Percentiles rank a stretch among this genome's conserved stretches.
phyloP scores from a whole-genome alignment of 1,140 invertebrate species.

The Leptinotarsa lineolata region DNA sequence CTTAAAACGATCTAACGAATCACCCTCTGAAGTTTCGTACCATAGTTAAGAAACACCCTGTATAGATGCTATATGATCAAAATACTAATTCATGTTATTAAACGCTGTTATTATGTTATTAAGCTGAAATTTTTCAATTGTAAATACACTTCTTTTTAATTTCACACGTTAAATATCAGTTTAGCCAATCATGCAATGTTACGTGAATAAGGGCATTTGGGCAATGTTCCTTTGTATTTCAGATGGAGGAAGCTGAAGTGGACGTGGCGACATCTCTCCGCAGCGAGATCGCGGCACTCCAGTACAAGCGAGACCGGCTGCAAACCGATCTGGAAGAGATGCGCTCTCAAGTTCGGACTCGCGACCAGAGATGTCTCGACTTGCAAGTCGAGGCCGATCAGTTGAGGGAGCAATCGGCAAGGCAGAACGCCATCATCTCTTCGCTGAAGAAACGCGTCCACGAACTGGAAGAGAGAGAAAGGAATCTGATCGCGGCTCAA shows the following conservation, averaged over 20 bases:
- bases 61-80: too few species aligned
- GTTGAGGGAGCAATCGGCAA: constrained; percentile 75
- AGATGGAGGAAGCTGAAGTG: constrained; percentile 62
- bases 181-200: too few species aligned
- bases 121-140: too few species aligned
- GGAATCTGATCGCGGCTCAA: constrained; percentile 65
- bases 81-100: too few species aligned
- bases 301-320: constrained; percentile 81
- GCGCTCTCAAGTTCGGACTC: constrained; percentile 66
- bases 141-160: too few species aligned
- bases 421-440: constrained; percentile 77
- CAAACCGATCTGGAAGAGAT: constrained; percentile 73
- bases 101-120: too few species aligned
- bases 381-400: constrained; percentile 71
- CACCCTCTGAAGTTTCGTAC: too few species aligned
- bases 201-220: too few species aligned
- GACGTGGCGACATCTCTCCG: constrained; percentile 74
- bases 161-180: too few species aligned
- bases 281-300: constrained; percentile 77
- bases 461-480: constrained; percentile 76
- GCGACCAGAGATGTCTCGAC: constrained; percentile 70
- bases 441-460: constrained; percentile 78
- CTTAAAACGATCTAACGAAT: too few species aligned
- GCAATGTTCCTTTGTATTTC: neutral
- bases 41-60: too few species aligned